These are phyloP conservation scores for Marronus borbonicus DNA, from an alignment of 2,888 invertebrate species.

Conservation along the genomic window DNA sequence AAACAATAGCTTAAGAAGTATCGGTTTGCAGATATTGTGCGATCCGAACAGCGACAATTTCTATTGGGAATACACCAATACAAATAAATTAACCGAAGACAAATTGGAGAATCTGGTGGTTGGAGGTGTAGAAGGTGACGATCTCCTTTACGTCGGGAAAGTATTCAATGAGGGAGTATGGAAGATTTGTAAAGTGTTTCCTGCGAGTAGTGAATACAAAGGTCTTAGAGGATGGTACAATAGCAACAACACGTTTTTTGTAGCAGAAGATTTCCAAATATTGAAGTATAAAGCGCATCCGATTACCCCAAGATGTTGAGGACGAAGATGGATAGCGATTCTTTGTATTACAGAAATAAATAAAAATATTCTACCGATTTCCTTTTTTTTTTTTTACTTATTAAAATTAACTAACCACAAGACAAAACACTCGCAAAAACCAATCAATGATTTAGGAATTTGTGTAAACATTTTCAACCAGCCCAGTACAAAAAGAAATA, in stretches of 20 bases:
- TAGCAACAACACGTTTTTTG: neutral
- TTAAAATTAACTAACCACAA: no score
- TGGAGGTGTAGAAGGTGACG: neutral
- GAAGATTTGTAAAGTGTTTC: constrained; percentile 30
- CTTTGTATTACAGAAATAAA: no score
- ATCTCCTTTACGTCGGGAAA: constrained; percentile 7
- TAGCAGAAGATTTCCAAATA: neutral
- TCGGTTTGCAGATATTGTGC: neutral
- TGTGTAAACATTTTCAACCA: no score
- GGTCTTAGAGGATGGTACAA: constrained; percentile 7
- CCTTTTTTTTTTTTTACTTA: no score
- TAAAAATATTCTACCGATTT: no score
- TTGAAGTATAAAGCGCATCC: constrained; percentile 1
- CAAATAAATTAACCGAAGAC: neutral
- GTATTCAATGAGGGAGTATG: constrained; percentile 11
- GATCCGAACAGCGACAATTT: neutral
- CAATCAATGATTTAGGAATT: no score
- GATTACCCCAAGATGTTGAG: neutral
- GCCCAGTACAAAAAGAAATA: no score
- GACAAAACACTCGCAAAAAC: no score
- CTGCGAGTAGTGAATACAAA: neutral
- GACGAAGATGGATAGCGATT: neutral
- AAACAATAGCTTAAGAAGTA: no score
- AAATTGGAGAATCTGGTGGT: constrained; percentile 1
- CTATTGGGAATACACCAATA: neutral